These are phyloP conservation scores for Lutjanus argentimaculatus DNA, from an alignment of 2,797 vertebrate species.

Conservation along the genomic window DNA sequence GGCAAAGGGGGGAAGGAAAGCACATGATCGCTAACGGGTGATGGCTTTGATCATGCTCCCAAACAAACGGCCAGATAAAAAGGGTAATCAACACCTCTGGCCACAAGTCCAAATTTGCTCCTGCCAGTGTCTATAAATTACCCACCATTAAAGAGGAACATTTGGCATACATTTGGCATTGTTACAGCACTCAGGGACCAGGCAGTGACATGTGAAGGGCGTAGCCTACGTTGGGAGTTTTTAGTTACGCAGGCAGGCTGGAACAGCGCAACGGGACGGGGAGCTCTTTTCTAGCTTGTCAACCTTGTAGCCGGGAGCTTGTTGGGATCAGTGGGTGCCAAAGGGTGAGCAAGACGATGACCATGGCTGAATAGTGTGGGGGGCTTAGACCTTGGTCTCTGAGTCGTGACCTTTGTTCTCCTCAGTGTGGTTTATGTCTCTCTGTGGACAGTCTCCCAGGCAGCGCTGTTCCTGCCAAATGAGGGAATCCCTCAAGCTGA, in stretches of 20 bases:
- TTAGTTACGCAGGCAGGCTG: slow-evolving; percentile 37
- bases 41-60: slow-evolving; percentile 74
- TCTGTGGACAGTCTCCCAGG: slow-evolving; percentile 65
- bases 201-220: slow-evolving; percentile 46
- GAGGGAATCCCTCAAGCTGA: slow-evolving; percentile 53
- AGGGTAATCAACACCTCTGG: slow-evolving; percentile 76
- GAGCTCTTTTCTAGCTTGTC: slow-evolving; percentile 35
- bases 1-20: slow-evolving; percentile 26
- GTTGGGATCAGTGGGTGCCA: slow-evolving; percentile 68
- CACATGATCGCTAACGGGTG: slow-evolving; percentile 70
- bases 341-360: slow-evolving; percentile 61
- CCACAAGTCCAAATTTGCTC: slow-evolving; percentile 70
- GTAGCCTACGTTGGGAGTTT: slow-evolving; percentile 26
- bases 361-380: slow-evolving; percentile 67
- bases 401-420: slow-evolving; percentile 84
- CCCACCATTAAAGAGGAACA: slow-evolving; percentile 65
- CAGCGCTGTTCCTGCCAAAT: slow-evolving; percentile 51
- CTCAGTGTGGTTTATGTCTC: slow-evolving; percentile 73
- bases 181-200: slow-evolving; percentile 41
- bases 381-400: slow-evolving; percentile 76
- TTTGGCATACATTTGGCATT: slow-evolving; percentile 70
- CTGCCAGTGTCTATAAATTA: slow-evolving; percentile 72
- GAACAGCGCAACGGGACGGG: slow-evolving; percentile 7
- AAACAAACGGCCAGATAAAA: slow-evolving; percentile 76
- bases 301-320: slow-evolving; percentile 52